These are phyloP conservation scores for Pseudomyrmex cubaensis DNA, from an alignment of 1,140 invertebrate species.

Conservation along the genomic window DNA sequence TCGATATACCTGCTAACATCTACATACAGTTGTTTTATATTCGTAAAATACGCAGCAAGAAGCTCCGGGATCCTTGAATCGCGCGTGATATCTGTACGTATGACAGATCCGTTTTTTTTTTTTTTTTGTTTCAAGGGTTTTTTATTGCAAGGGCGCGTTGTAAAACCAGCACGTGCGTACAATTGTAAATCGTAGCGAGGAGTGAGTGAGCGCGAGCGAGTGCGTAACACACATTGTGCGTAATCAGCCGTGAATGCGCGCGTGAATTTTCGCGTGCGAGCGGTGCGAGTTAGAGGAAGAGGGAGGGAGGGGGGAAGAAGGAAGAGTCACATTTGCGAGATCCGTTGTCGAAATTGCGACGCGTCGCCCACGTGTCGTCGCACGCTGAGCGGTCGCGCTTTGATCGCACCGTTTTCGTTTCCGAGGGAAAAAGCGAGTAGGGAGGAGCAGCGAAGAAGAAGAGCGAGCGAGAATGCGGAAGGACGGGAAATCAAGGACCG, in stretches of 20 bases:
- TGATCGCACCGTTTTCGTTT: conserved; percentile 15
- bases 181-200: conserved; percentile 36
- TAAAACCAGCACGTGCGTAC: conserved; percentile 50
- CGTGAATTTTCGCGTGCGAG: neutral
- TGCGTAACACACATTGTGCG: conserved; percentile 33
- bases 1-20: neutral
- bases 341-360: conserved; percentile 20
- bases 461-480: neutral
- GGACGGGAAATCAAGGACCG: no score
- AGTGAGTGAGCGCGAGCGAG: conserved; percentile 13
- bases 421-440: conserved; percentile 18
- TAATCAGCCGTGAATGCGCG: conserved; percentile 39
- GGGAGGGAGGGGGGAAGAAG: neutral
- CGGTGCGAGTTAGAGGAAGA: neutral
- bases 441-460: neutral
- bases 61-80: conserved; percentile 49
- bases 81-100: conserved; percentile 62
- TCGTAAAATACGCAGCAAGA: neutral
- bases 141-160: conserved; percentile 55
- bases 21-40: neutral
- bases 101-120: conserved; percentile 62
- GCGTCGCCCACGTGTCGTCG: conserved; percentile 5
- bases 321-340: conserved; percentile 17
- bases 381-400: neutral
- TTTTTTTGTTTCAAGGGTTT: neutral